phyloP scores from a whole-genome alignment of 2,888 invertebrate species.

The Rotaria magnacalcarata region DNA sequence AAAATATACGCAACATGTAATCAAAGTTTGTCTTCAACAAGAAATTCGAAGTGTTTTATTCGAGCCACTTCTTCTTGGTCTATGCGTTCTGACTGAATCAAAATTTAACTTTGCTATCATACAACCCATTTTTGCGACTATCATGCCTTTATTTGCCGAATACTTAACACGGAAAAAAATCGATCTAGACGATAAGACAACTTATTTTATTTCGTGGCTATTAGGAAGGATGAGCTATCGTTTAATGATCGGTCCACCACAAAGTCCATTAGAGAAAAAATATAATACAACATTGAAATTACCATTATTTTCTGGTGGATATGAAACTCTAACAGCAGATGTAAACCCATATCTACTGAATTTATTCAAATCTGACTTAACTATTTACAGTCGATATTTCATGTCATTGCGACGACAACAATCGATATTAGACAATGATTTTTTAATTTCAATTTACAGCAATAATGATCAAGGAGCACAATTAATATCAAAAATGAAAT shows the following conservation, averaged over 20 bases:
- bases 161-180: neutral
- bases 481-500: constrained; percentile 9
- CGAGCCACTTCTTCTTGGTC: too few species aligned
- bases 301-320: neutral
- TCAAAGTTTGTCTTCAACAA: too few species aligned
- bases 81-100: too few species aligned
- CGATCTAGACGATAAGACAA: neutral
- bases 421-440: neutral
- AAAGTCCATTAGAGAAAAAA: neutral
- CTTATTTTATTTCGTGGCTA: neutral
- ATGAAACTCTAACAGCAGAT: neutral
- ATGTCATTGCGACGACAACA: neutral
- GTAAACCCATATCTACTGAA: neutral
- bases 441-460: neutral
- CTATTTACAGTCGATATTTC: neutral
- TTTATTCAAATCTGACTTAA: neutral
- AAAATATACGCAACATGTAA: too few species aligned
- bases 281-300: neutral
- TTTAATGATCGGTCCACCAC: neutral
- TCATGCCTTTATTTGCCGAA: neutral
- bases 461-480: neutral
- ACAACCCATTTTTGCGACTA: neutral
- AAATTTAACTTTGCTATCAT: neutral
- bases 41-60: too few species aligned
- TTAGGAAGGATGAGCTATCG: neutral